Percentiles rank a stretch among this genome's conserved stretches.
Evolutionary conservation across 2,113 vertebrate species (phyloP).

Genomic region (Microtus montanus): DNA sequence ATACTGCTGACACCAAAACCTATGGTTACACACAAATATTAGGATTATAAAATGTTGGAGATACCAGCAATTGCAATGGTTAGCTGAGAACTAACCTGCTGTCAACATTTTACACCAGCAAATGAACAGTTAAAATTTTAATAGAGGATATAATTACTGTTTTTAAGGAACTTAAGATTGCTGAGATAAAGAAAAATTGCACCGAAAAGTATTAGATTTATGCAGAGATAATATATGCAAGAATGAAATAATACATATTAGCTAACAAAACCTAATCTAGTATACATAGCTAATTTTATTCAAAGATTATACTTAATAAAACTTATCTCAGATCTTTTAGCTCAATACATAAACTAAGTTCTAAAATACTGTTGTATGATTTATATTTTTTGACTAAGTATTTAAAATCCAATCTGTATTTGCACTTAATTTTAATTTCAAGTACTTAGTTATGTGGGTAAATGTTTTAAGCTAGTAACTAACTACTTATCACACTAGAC

Average conservation of each 20-base stretch:
- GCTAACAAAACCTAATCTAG: not conserved
- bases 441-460: not conserved
- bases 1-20: not conserved
- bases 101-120: not conserved
- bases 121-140: conserved; percentile 6
- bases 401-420: not conserved
- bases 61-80: not conserved
- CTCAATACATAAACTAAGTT: not conserved
- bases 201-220: not conserved
- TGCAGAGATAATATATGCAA: not conserved
- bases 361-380: not conserved
- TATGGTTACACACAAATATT: not conserved
- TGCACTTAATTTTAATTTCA: not conserved
- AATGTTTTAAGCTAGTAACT: not conserved
- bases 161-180: not conserved
- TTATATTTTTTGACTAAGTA: not conserved
- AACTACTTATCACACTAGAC: not conserved
- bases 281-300: not conserved
- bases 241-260: not conserved
- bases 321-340: not conserved
- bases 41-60: not conserved
- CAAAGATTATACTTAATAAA: conserved; percentile 10
- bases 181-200: not conserved
- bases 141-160: not conserved
- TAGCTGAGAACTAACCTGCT: not conserved